Base-by-base conservation (phyloP, 2,113 vertebrate genomes). In the Oxyura jamaicensis region DNA sequence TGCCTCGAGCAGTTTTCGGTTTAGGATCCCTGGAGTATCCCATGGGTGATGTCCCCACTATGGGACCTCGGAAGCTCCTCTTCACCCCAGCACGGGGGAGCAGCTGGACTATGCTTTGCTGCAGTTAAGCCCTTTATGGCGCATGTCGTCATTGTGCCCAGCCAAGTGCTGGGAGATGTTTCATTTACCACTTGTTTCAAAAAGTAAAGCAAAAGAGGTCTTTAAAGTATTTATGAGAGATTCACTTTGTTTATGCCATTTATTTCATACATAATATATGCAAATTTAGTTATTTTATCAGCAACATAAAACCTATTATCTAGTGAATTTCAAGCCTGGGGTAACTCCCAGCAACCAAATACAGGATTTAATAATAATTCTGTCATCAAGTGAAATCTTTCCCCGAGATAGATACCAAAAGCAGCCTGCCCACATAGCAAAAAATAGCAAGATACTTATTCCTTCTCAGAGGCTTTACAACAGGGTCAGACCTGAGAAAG, bases 301-400 rank as follows among this genome's bases (percentile, higher is more conserved):
- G 74, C 2, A 0, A 92, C 58, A 36, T 81, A 89, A 89, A 87
- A 44, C 80, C 58, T 92, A 25, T 90, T 81, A 85, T 81, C 90
- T 90, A 48, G 76, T 93, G 66, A 84, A 91, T 93, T 94, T 95
- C 71, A 83, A 93, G 80, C 76, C 83, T 93, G 35, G 41, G 91
- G 86, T 96, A 94, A 93, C 95, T 94, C 93, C 86, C 93, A 94
- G 93, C 94, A 96, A 91, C 80, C 18, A 85, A 90, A 96, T 76
- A 87, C 52, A 81, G 41, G 78, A 92, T 93, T 96, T 92, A 95
- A 95, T 91, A 96, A 94, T 95, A 93, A 94, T 91, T 94, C 90
- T 96, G 92, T 95, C 95, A 94, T 93, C 92, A 92, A 91, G 48
- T 89, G 74, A 93, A 96, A 95, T 94, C 92, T 92, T 95, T 79